These are phyloP conservation scores for Cistogaster globosa DNA, from an alignment of 2,888 invertebrate genomes.

Conservation along the genomic window DNA sequence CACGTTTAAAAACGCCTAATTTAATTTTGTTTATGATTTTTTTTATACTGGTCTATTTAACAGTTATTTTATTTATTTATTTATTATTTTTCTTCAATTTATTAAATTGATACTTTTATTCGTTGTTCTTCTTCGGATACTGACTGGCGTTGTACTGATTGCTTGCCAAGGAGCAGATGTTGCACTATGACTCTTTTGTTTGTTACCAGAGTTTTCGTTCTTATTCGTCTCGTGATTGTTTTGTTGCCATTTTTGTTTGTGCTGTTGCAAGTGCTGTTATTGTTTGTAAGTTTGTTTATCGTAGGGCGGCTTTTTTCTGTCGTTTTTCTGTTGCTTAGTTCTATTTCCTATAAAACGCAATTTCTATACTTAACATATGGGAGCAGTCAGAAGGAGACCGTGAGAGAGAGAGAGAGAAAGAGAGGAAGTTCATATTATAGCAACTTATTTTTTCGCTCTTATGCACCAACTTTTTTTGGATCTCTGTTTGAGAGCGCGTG, in stretches of 20 bases:
- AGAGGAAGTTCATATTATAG: conserved; percentile 22
- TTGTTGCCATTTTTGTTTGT: conserved; percentile 48
- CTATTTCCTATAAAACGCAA: conserved; percentile 43
- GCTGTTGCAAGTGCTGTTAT: conserved; percentile 54
- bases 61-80: background rate
- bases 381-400: background rate
- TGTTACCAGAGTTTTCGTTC: conserved; percentile 64
- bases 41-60: conserved; percentile 26
- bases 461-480: conserved; percentile 5
- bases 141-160: conserved; percentile 81
- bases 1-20: conserved; percentile 16
- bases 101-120: conserved; percentile 60
- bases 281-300: conserved; percentile 63
- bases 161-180: conserved; percentile 81
- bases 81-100: conserved; percentile 1
- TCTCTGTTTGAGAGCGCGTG: conserved; percentile 14
- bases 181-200: conserved; percentile 73
- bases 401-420: background rate
- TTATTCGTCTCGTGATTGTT: conserved; percentile 64
- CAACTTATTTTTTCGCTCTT: background rate
- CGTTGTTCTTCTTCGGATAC: conserved; percentile 73
- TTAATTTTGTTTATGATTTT: conserved; percentile 26
- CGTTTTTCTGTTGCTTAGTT: conserved; percentile 41
- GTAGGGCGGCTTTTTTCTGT: conserved; percentile 62
- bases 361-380: background rate